Base-by-base conservation (phyloP, 2,888 invertebrate species). In the Lasioglossum oenotherae region DNA sequence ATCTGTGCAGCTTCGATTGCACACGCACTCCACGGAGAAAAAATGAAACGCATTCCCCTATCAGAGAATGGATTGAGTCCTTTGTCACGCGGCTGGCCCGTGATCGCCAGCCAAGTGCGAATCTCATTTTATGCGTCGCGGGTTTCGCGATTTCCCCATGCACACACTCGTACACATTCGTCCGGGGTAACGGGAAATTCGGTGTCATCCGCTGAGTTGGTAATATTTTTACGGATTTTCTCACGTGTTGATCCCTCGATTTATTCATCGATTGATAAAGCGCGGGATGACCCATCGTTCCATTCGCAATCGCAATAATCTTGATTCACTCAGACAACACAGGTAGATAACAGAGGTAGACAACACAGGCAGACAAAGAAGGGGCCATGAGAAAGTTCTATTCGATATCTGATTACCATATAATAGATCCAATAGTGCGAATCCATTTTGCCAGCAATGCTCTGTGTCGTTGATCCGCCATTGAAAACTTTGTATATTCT, bases 401-500 rank as follows among this genome's bases (percentile, higher is more conserved):
- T 80, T 27, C 14, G 1, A 16, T 12, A n/a, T 2, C 27, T 4
- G 27, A 60, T 80, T 64, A 38, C 49, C 44, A 67, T 71, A 31
- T 14, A 74, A 60, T 64, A 35, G 31, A 35, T 0, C 41, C 38
- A 16, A n/a, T 67, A 27, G 69, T 12, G 44, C 1, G 10, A 60
- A 27, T 23, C 27, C 69, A 49, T 53, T 77, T 16, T 16, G 41
- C 23, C 1, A 57, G n/a, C 31, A 14, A 14, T 69, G 14, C 41
- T 19, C 57, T n/a, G 46, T 57, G 57, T 41, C n/a, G 49, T 81
- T 82, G 53, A 84, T 74, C 71, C 67, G 81, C 5, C 78, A 86
- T 64, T 64, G 87, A 80, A 89, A 85, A 87, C 82, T 90, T 69
- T 92, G 81, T 85, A 87, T 92, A 87, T 92, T 93, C 85, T 93